Conservation (phyloP, 2,113 vertebrate species). For the Phrynocephalus versicolor region DNA sequence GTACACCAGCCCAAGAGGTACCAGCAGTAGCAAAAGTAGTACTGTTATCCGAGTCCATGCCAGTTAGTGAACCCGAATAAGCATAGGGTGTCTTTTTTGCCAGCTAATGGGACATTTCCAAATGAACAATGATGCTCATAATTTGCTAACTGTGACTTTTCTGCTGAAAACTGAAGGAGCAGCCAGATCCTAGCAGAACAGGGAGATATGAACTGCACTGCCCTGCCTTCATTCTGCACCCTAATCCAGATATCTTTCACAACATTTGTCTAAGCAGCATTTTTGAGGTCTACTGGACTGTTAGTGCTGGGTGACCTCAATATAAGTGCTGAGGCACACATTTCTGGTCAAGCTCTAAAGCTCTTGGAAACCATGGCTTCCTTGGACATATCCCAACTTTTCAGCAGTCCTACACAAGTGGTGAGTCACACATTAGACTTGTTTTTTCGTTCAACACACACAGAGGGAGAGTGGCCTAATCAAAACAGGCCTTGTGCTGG, state of each 20-base stretch:
- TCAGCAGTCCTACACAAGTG: too few relatives aligned
- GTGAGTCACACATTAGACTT: too few relatives aligned
- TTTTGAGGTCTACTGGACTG: too few relatives aligned
- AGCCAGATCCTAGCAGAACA: background rate
- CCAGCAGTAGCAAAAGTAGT: slow-evolving; percentile 27
- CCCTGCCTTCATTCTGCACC: background rate
- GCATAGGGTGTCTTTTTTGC: background rate
- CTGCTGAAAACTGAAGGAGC: background rate
- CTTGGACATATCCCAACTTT: too few relatives aligned
- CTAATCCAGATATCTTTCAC: background rate
- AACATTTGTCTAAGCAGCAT: too few relatives aligned
- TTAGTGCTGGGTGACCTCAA: too few relatives aligned
- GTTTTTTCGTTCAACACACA: too few relatives aligned
- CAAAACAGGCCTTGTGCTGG: too few relatives aligned
- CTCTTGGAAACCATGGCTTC: too few relatives aligned
- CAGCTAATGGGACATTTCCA: slow-evolving; percentile 14
- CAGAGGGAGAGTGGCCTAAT: too few relatives aligned
- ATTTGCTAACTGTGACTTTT: slow-evolving; percentile 14
- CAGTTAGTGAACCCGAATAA: slow-evolving; percentile 12
- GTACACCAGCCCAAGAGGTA: slow-evolving; percentile 20
- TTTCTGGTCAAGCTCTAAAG: too few relatives aligned
- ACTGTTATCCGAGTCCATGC: background rate
- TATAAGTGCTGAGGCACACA: too few relatives aligned
- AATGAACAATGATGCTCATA: background rate
- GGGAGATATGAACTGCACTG: background rate